Evolutionary conservation across 1,140 invertebrate genomes (phyloP).

Genomic region (Drosophila baimaii): DNA sequence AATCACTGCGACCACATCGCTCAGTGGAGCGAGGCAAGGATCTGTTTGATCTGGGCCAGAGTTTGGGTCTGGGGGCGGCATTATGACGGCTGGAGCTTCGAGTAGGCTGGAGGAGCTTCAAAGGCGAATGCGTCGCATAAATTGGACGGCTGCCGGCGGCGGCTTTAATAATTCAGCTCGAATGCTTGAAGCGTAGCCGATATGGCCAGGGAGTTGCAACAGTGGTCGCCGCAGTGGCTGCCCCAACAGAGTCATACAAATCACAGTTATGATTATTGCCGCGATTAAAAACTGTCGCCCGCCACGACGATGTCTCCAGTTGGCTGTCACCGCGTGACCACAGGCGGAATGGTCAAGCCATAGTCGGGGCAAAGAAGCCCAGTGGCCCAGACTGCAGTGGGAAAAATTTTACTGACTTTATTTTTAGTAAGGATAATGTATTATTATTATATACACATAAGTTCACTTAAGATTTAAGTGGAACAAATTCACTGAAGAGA

Average conservation of each 20-base stretch:
- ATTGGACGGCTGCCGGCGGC: slow-evolving; percentile 53
- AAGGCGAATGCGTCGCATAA: slow-evolving; percentile 73
- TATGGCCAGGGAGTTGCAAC: slow-evolving; percentile 62
- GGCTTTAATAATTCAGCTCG: slow-evolving; percentile 78
- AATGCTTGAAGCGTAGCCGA: slow-evolving; percentile 43
- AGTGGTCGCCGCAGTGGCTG: slow-evolving; percentile 38
- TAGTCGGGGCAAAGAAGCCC: slow-evolving; percentile 6
- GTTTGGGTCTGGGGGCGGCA: slow-evolving; percentile 30
- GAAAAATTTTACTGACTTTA: no score
- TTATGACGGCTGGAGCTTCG: slow-evolving; percentile 60
- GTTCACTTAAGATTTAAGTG: no score
- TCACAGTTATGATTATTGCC: slow-evolving; percentile 83
- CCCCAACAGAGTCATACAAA: slow-evolving; percentile 79
- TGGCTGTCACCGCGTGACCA: slow-evolving; percentile 33
- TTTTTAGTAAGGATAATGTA: no score
- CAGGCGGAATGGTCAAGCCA: slow-evolving; percentile 23
- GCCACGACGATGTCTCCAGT: slow-evolving; percentile 19
- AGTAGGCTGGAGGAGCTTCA: slow-evolving; percentile 49
- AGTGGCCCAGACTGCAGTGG: slow-evolving; percentile 3
- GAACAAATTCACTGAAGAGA: no score
- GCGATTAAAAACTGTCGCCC: slow-evolving; percentile 81
- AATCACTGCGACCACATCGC: slow-evolving; percentile 44
- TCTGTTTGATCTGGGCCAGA: slow-evolving; percentile 14
- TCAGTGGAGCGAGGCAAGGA: background rate
- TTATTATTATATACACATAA: no score